Evolutionary conservation across 2,888 invertebrate species (phyloP).

Genomic region (Folsomia candida): DNA sequence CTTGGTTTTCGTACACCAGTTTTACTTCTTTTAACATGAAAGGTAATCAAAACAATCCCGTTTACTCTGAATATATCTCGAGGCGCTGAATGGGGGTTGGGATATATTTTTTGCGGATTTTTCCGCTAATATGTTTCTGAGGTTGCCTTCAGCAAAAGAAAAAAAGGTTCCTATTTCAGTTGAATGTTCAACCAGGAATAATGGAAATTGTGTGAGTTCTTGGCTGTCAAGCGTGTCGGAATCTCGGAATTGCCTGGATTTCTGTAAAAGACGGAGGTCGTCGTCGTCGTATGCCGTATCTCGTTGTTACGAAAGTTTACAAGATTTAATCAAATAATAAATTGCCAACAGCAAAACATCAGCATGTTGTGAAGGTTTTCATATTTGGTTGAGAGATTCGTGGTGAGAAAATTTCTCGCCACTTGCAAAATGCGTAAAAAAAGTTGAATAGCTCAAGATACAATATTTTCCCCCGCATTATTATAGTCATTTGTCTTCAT

Average conservation of each 20-base stretch:
- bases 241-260: neutral
- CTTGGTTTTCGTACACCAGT: neutral
- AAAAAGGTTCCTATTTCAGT: neutral
- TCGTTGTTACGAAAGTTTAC: constrained; percentile 3
- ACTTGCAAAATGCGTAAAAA: neutral
- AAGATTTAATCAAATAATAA: constrained; percentile 8
- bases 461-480: neutral
- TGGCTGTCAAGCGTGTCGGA: neutral
- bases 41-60: neutral
- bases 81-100: neutral
- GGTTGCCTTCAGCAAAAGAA: neutral
- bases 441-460: neutral
- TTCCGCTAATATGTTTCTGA: neutral
- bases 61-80: neutral
- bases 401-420: neutral
- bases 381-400: neutral
- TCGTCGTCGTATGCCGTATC: neutral
- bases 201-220: constrained; percentile 6
- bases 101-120: neutral
- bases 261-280: neutral
- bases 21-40: neutral
- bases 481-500: neutral
- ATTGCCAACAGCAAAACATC: neutral
- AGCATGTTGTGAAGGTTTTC: neutral
- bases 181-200: neutral